Evolutionary conservation across 2,888 invertebrate genomes (phyloP).

Genomic region (Osedax frankpressi): DNA sequence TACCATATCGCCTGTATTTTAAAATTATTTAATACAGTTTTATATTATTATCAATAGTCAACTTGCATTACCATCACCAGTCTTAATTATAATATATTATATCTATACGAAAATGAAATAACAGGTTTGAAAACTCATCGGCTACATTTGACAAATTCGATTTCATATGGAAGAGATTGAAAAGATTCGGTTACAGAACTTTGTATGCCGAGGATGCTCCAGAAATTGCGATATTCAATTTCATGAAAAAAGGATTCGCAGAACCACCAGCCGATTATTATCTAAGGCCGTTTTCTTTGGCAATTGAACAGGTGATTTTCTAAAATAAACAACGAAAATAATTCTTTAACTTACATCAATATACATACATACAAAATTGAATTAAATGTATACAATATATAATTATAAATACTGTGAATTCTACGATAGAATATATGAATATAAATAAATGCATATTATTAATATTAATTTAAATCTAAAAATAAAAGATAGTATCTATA

Average conservation of each 20-base stretch:
- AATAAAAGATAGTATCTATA: too few species aligned
- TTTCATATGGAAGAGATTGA: conserved; percentile 70
- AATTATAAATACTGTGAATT: neutral
- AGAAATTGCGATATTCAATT: conserved; percentile 66
- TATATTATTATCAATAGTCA: too few species aligned
- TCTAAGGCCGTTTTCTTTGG: conserved; percentile 60
- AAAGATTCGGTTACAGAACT: conserved; percentile 60
- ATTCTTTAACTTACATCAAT: neutral
- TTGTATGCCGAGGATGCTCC: conserved; percentile 70
- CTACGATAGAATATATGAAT: neutral
- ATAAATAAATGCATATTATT: too few species aligned
- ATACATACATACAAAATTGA: neutral
- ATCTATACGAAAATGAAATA: neutral
- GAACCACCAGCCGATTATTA: conserved; percentile 71
- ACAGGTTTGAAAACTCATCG: conserved; percentile 1
- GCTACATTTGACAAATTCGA: conserved; percentile 58
- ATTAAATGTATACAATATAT: neutral
- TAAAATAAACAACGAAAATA: conserved; percentile 22
- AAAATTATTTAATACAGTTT: too few species aligned
- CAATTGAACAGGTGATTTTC: conserved; percentile 38
- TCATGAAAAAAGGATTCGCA: conserved; percentile 61
- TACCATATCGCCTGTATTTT: too few species aligned
- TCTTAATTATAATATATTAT: too few species aligned
- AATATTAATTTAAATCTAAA: too few species aligned
- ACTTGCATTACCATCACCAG: too few species aligned